phyloP scores from a whole-genome alignment of 2,797 vertebrate genomes.

The Chiroxiphia lanceolata region DNA sequence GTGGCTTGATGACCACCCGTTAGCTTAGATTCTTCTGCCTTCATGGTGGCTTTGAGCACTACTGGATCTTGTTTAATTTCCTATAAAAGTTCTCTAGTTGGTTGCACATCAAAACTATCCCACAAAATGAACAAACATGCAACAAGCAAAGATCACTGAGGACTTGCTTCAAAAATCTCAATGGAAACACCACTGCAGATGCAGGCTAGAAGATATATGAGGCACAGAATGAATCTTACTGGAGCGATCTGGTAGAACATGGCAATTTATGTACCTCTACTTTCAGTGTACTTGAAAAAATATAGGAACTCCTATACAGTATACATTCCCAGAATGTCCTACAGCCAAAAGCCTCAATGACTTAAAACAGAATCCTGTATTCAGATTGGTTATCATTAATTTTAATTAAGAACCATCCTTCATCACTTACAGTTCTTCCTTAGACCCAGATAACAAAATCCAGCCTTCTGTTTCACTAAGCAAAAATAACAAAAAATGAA shows the following conservation, averaged over 20 bases:
- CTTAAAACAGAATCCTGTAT: constrained; percentile 57
- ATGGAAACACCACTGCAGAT: neutral
- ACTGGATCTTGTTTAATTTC: neutral
- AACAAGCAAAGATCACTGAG: neutral
- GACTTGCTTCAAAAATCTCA: neutral
- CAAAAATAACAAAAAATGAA: constrained; percentile 35
- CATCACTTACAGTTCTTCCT: constrained; percentile 64
- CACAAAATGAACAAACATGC: neutral
- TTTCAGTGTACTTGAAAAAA: constrained; percentile 49
- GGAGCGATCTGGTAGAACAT: neutral
- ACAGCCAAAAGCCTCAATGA: constrained; percentile 38
- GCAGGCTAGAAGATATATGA: neutral
- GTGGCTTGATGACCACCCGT: neutral
- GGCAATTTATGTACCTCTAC: constrained; percentile 22
- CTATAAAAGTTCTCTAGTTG: neutral
- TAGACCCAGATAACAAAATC: constrained; percentile 64
- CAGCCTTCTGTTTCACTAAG: constrained; percentile 51
- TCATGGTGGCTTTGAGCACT: neutral
- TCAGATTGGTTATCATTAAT: constrained; percentile 59
- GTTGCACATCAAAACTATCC: neutral
- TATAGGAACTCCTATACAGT: neutral
- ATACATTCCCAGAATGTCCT: constrained; percentile 31
- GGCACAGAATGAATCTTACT: neutral
- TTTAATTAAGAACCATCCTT: constrained; percentile 57
- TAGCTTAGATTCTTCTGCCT: neutral